Evolutionary conservation across 2,113 vertebrate genomes (phyloP), one percentile per base, ranked within the genome.

Genomic region (Odobenus rosmarus): DNA sequence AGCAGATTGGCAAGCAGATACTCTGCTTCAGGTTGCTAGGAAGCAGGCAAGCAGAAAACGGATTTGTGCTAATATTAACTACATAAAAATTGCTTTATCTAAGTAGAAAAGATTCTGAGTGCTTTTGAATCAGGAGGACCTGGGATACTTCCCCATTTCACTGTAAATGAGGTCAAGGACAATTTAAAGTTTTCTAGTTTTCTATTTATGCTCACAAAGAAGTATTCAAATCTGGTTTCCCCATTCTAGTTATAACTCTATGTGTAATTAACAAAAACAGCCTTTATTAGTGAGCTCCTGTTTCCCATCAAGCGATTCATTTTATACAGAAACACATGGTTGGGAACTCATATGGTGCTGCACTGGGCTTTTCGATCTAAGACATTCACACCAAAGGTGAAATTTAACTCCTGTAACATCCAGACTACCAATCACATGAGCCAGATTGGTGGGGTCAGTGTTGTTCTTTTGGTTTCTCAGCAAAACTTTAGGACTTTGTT

Each of bases 1-100:
- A 98, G 96, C 98, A 98, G 98, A 98, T 97, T 97, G 96, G 90
- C 97, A 98, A 98, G 96, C 97, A 98, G 96, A 98, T 72, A 95
- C 86, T 97, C 89, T 91, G 97, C 96, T 97, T 94, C 71, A 96
- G 90, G 98, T 99, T 99, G 98, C 98, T 99, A 98, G 98, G 98
- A 98, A 97, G 98, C 97, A 93, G 11, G 88, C 90, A 64, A 93
- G 81, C 77, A 96, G 92, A 97, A 97, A 89, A 83, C 59, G 83
- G 55, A 23, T 83, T 87, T 97, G 24, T 97, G 96, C 98, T 99
- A 98, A 98, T 98, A 98, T 99, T 98, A 98, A 98, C 96, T 84
- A 62, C 77, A 97, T 80, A 97, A 21, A 96, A 97, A 93, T 61
- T 97, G 76, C 51, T 97, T 98, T 95, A 85, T 96, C 95, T 96